phyloP scores from a whole-genome alignment of 2,113 vertebrate genomes.

The Ophthalmolycus amberensis region DNA sequence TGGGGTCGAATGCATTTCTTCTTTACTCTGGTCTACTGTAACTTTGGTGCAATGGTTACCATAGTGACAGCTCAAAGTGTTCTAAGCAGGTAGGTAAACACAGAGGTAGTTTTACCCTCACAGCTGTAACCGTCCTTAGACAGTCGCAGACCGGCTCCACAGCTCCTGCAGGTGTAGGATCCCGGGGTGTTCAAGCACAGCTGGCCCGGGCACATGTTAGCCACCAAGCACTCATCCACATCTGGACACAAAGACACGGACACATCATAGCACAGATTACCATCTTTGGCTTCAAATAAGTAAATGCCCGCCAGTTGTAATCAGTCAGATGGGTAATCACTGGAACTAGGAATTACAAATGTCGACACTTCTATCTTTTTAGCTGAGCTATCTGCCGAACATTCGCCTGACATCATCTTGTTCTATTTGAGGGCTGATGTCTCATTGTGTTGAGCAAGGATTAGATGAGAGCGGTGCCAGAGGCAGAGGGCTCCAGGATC shows the following conservation, averaged over 20 bases:
- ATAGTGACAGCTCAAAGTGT: slow-evolving; percentile 9
- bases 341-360: slow-evolving; percentile 45
- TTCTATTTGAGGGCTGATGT: slow-evolving; percentile 64
- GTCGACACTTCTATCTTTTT: slow-evolving; percentile 65
- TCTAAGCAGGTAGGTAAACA: slow-evolving; percentile 19
- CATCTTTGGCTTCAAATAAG: slow-evolving; percentile 67
- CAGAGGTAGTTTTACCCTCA: slow-evolving; percentile 76
- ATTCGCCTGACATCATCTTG: slow-evolving; percentile 65
- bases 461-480: slow-evolving; percentile 62
- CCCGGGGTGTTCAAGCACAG: slow-evolving; percentile 84
- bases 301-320: slow-evolving; percentile 59
- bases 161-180: slow-evolving; percentile 84
- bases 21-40: neutral
- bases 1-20: neutral
- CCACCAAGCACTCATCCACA: slow-evolving; percentile 74
- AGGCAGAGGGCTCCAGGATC: slow-evolving; percentile 52
- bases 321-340: slow-evolving; percentile 59
- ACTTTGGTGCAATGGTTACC: neutral
- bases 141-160: slow-evolving; percentile 75
- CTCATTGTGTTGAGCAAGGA: slow-evolving; percentile 61
- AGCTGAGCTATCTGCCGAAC: slow-evolving; percentile 47
- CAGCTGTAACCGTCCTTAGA: slow-evolving; percentile 76
- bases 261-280: slow-evolving; percentile 63
- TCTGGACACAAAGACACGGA: slow-evolving; percentile 71
- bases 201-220: slow-evolving; percentile 79